Evolutionary conservation across 37 sponge, comb jelly and placozoan genomes (phyloP).

Genomic region (Aplysina aerophoba): DNA sequence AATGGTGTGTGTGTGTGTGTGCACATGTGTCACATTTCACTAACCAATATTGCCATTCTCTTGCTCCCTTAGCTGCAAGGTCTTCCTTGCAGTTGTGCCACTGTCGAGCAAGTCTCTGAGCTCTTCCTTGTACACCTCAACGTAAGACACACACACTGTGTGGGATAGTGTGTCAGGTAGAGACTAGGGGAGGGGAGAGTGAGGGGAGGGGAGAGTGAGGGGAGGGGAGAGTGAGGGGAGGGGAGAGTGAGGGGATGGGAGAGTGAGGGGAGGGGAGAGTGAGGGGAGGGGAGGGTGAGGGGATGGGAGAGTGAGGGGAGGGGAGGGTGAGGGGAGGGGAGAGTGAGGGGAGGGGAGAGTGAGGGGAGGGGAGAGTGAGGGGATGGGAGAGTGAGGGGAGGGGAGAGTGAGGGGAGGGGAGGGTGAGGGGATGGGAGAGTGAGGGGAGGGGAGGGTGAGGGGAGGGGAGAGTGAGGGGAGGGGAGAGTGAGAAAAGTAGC

Average conservation of each 20-base stretch:
- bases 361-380: constrained; percentile 6
- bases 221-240: not conserved
- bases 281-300: constrained; percentile 6
- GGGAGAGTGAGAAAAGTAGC: not conserved
- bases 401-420: not conserved
- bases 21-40: not conserved
- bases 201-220: not conserved
- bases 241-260: too few species aligned
- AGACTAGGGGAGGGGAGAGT: not conserved
- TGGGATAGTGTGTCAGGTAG: not conserved
- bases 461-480: not conserved
- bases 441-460: not conserved
- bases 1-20: too few species aligned
- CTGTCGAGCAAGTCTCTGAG: constrained; percentile 52
- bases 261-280: not conserved
- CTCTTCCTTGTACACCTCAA: constrained; percentile 73
- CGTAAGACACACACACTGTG: constrained; percentile 56
- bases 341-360: not conserved
- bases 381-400: too few species aligned
- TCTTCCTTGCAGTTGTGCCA: not conserved
- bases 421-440: too few species aligned
- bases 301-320: too few species aligned
- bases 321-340: not conserved
- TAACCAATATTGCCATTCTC: constrained; percentile 75
- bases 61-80: constrained; percentile 77